These are phyloP conservation scores for Danionella cerebrum DNA, from an alignment of 2,113 vertebrate species.

Conservation along the genomic window DNA sequence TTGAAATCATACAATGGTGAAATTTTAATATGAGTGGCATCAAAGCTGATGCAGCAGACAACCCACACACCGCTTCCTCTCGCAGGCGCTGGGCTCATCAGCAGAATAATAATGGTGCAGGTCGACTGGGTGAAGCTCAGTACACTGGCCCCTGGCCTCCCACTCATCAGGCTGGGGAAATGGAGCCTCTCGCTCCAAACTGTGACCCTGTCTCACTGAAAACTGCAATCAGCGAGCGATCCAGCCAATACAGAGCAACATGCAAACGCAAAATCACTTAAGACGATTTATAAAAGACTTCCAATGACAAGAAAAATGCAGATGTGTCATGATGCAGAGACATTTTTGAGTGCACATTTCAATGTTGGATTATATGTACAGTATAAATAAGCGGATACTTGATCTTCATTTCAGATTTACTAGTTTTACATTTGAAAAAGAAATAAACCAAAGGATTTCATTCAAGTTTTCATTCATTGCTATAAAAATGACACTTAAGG, in stretches of 20 bases:
- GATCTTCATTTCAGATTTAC: no score
- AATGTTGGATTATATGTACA: no score
- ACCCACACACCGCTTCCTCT: conserved; percentile 29
- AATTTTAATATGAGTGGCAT: conserved; percentile 20
- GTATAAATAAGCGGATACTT: no score
- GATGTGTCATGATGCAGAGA: no score
- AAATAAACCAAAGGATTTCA: no score
- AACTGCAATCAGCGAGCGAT: neutral
- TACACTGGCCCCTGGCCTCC: conserved; percentile 30
- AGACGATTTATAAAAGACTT: no score
- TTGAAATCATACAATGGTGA: neutral
- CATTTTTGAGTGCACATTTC: no score
- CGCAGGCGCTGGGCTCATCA: conserved; percentile 15
- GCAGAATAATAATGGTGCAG: conserved; percentile 21
- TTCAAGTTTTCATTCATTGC: no score
- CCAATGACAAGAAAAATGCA: neutral
- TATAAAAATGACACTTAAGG: no score
- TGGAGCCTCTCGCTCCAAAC: conserved; percentile 10
- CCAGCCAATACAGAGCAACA: neutral
- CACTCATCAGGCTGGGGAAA: conserved; percentile 32
- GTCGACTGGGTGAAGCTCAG: conserved; percentile 20
- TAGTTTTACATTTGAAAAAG: no score
- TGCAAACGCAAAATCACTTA: neutral
- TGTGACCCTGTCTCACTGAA: neutral
- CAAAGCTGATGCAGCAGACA: conserved; percentile 19